Evolutionary conservation across 2,888 invertebrate genomes (phyloP).

Genomic region (Epinotia bilunana): DNA sequence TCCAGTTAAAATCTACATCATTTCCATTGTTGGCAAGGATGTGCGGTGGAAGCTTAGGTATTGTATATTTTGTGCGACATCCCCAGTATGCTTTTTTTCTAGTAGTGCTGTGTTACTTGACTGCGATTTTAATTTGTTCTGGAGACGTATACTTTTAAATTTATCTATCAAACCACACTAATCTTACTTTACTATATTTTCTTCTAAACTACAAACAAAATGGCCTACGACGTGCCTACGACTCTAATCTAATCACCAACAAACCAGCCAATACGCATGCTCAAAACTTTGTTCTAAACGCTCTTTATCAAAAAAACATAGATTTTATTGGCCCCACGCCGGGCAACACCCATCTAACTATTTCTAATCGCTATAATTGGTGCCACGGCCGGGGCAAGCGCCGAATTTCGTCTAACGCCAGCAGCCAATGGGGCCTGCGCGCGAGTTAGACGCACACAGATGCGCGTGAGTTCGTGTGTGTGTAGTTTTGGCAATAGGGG

Average conservation of each 20-base stretch:
- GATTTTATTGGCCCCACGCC: no score
- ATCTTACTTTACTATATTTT: neutral
- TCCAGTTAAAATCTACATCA: no score
- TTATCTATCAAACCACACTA: neutral
- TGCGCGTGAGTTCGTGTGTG: neutral
- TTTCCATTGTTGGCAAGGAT: no score
- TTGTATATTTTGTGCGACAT: no score
- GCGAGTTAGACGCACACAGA: constrained; percentile 39
- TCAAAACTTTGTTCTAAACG: neutral
- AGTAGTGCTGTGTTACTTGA: no score
- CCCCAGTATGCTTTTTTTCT: no score
- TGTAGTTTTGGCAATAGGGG: neutral
- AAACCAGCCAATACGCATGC: neutral
- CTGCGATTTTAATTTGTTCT: no score
- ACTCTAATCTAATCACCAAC: neutral
- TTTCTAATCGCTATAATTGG: constrained; percentile 17
- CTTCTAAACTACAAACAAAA: neutral
- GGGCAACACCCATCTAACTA: neutral
- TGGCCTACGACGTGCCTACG: no score
- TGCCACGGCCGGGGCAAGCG: neutral
- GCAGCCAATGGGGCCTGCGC: constrained; percentile 30
- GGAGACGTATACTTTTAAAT: no score
- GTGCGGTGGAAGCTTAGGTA: no score
- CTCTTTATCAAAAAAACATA: no score
- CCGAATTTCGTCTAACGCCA: constrained; percentile 34